Percentiles rank a stretch among this genome's conserved stretches.
These are phyloP conservation scores for Urophycis tenuis DNA, from an alignment of 2,797 vertebrate genomes.

Conservation along the genomic window DNA sequence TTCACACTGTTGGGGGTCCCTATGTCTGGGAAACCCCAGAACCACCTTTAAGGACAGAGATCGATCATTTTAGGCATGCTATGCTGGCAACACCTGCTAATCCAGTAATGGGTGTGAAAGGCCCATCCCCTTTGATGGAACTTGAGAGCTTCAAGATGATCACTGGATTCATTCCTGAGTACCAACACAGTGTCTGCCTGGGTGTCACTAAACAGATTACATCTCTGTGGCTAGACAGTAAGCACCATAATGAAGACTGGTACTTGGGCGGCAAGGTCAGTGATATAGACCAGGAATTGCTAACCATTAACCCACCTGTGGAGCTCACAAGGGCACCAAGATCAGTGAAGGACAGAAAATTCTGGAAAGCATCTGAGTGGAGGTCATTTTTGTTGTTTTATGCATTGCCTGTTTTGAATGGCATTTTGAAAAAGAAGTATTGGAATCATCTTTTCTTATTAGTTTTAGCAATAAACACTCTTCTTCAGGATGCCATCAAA, in stretches of 20 bases:
- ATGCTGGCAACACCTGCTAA: neutral
- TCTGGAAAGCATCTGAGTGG: conserved; percentile 36
- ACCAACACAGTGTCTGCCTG: conserved; percentile 37
- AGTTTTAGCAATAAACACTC: conserved; percentile 23
- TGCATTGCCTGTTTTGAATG: conserved; percentile 22
- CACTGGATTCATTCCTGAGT: conserved; percentile 31
- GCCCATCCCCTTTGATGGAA: conserved; percentile 29
- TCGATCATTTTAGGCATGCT: neutral
- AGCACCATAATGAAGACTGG: conserved; percentile 11
- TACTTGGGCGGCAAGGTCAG: conserved; percentile 5
- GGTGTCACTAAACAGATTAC: conserved; percentile 25
- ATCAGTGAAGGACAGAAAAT: conserved; percentile 14
- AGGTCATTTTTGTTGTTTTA: conserved; percentile 21
- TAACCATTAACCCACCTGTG: conserved; percentile 16
- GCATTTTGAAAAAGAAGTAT: conserved; percentile 15
- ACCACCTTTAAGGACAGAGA: neutral
- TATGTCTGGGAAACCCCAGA: conserved; percentile 12
- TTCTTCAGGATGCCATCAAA: conserved; percentile 24
- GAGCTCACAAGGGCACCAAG: conserved; percentile 24
- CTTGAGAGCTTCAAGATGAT: conserved; percentile 31
- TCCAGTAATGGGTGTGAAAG: neutral
- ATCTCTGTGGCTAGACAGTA: conserved; percentile 7
- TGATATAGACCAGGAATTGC: neutral
- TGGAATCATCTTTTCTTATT: conserved; percentile 29
- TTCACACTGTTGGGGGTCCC: conserved; percentile 13